phyloP scores from a whole-genome alignment of 2,113 vertebrate genomes.

The Hippocampus guttulatus region DNA sequence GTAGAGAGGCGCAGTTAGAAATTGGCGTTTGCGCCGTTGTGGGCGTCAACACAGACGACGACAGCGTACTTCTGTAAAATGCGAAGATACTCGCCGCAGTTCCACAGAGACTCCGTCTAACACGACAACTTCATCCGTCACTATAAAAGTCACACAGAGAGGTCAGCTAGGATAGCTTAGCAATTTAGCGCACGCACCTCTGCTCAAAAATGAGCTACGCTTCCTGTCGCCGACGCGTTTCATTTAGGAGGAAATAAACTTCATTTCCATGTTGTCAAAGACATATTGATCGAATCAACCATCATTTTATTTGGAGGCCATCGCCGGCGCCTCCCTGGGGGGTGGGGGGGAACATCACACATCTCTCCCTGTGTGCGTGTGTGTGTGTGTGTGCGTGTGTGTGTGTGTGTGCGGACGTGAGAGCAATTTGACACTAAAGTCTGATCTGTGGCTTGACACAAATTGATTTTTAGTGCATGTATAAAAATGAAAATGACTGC shows the following conservation, averaged over 20 bases:
- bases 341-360: neutral
- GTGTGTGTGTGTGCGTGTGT: neutral
- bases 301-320: conserved; percentile 37
- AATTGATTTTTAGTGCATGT: neutral
- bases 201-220: neutral
- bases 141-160: neutral
- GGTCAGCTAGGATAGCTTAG: neutral
- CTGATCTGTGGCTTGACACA: neutral
- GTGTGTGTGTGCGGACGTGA: neutral
- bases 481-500: neutral
- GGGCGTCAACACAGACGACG: no score
- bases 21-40: no score
- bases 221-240: neutral
- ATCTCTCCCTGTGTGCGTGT: neutral
- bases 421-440: neutral
- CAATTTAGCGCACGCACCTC: neutral
- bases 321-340: conserved; percentile 7
- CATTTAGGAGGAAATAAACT: neutral
- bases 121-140: neutral
- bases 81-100: no score
- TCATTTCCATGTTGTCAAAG: conserved; percentile 13
- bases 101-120: no score
- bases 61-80: no score
- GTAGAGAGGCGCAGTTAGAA: no score
- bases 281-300: conserved; percentile 40